Conservation (phyloP, 2,797 vertebrate genomes). For the Clarias platycephalus region DNA sequence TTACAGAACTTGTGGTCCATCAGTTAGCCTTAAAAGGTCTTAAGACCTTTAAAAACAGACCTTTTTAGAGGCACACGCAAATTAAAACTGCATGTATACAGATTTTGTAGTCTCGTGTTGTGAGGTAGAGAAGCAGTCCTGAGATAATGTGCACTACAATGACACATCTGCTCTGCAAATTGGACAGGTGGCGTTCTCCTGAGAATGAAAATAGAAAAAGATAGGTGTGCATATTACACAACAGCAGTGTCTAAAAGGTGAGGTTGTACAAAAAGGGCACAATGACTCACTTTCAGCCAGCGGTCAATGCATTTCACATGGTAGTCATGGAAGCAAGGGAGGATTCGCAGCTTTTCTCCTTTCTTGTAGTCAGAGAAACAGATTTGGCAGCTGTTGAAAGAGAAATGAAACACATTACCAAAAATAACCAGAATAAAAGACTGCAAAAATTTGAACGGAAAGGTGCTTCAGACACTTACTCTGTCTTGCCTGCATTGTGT, state of each 20-base stretch:
- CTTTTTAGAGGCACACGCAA: slow-evolving; percentile 3
- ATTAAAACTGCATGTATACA: slow-evolving; percentile 29
- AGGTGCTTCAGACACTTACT: slow-evolving; percentile 64
- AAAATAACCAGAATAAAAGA: background rate
- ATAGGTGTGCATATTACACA: background rate
- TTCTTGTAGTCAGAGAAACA: slow-evolving; percentile 74
- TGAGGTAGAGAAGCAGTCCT: slow-evolving; percentile 52
- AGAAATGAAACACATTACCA: slow-evolving; percentile 8
- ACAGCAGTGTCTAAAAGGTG: background rate
- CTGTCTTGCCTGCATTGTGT: slow-evolving; percentile 62
- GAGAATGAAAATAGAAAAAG: slow-evolving; percentile 33
- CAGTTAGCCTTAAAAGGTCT: background rate
- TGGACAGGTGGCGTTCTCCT: slow-evolving; percentile 77
- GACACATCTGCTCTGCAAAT: slow-evolving; percentile 76
- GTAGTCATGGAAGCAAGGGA: slow-evolving; percentile 81
- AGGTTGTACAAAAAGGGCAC: background rate
- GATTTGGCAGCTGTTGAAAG: slow-evolving; percentile 74
- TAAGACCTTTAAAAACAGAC: background rate
- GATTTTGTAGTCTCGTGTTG: background rate
- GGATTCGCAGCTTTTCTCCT: slow-evolving; percentile 73
- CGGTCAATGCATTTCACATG: slow-evolving; percentile 77
- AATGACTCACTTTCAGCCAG: slow-evolving; percentile 74
- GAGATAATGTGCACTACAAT: slow-evolving; percentile 28
- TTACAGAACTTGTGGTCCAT: background rate
- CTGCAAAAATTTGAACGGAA: background rate